phyloP scores from a whole-genome alignment of 2,888 invertebrate species.

The Xylota segnis region DNA sequence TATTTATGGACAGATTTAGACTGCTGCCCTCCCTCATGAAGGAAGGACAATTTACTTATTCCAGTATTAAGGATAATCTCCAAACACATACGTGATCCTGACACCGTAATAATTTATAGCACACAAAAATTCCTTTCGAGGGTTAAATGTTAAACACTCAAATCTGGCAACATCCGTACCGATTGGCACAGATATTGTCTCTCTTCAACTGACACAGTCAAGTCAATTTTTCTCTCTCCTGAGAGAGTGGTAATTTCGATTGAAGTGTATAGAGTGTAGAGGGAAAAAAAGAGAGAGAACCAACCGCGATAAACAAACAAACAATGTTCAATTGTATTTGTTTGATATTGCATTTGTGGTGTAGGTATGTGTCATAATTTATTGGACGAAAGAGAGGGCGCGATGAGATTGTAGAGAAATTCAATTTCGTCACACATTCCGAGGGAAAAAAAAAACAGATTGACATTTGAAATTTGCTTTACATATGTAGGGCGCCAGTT shows the following conservation, averaged over 20 bases:
- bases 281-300: slow-evolving; percentile 23
- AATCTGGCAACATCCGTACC: slow-evolving; percentile 67
- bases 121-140: slow-evolving; percentile 52
- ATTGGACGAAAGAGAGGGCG: slow-evolving; percentile 15
- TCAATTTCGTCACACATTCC: slow-evolving; percentile 37
- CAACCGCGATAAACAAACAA: slow-evolving; percentile 62
- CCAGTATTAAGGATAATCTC: slow-evolving; percentile 73
- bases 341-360: slow-evolving; percentile 59
- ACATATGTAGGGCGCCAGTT: slow-evolving; percentile 1
- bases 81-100: slow-evolving; percentile 71
- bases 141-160: slow-evolving; percentile 44
- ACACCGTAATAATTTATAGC: slow-evolving; percentile 68
- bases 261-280: slow-evolving; percentile 12
- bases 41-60: slow-evolving; percentile 64
- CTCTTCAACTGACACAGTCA: slow-evolving; percentile 53
- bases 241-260: slow-evolving; percentile 29
- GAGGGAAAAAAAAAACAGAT: neutral
- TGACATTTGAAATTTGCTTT: neutral
- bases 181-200: slow-evolving; percentile 63
- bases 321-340: slow-evolving; percentile 61
- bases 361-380: slow-evolving; percentile 44
- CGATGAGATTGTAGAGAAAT: slow-evolving; percentile 28
- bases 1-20: slow-evolving; percentile 72
- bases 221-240: slow-evolving; percentile 18
- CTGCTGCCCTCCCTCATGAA: slow-evolving; percentile 31